phyloP scores from a whole-genome alignment of 2,797 vertebrate species.

The Peromyscus melanophrys region DNA sequence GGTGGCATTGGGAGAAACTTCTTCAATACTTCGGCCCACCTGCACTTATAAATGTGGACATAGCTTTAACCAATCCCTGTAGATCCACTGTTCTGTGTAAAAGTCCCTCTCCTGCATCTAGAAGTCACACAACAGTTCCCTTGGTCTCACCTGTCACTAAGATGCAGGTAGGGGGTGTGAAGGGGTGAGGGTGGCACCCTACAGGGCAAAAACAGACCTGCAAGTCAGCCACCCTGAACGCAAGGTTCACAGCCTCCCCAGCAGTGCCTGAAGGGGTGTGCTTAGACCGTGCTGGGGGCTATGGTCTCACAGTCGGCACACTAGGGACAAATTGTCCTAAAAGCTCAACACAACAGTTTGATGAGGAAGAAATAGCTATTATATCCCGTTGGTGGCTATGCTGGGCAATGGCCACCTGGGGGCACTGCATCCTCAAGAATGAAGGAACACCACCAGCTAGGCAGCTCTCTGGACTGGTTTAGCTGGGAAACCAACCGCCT shows the following conservation, averaged over 20 bases:
- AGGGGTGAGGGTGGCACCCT: too few relatives aligned
- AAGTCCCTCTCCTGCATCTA: background rate
- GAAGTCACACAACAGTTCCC: background rate
- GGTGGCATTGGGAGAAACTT: background rate
- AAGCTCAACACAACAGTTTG: background rate
- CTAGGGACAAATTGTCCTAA: background rate
- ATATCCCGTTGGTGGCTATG: background rate
- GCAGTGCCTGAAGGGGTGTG: accelerated
- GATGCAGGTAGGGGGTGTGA: too few relatives aligned
- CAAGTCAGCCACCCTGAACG: background rate
- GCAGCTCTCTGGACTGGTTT: background rate
- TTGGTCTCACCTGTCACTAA: background rate
- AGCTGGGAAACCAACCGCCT: too few relatives aligned
- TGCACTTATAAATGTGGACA: background rate
- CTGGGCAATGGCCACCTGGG: slow-evolving; percentile 57
- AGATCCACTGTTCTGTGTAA: background rate
- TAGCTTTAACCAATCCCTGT: background rate
- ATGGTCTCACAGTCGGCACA: accelerated
- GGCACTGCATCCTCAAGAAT: slow-evolving; percentile 64
- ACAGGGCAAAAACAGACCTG: background rate
- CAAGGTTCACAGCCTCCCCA: background rate
- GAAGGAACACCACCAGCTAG: background rate
- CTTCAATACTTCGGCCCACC: too few relatives aligned
- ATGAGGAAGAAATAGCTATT: too few relatives aligned
- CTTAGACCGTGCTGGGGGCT: background rate